A percentile compares a stretch with the other conserved stretches of the same genome.
These are phyloP conservation scores for Ips typographus DNA, from an alignment of 1,140 invertebrate genomes.

Conservation along the genomic window DNA sequence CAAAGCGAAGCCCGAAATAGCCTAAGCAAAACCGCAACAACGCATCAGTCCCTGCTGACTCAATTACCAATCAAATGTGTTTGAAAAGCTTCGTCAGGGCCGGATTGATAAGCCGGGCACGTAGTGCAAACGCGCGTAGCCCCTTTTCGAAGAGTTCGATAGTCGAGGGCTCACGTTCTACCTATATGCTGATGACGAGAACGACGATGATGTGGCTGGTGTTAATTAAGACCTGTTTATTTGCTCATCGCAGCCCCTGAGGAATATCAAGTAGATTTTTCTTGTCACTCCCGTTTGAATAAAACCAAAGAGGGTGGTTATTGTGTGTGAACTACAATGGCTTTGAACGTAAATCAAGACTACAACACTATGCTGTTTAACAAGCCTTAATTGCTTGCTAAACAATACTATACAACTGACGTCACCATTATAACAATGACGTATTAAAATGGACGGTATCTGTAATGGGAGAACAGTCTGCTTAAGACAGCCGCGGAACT, in stretches of 20 bases:
- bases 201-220: not conserved
- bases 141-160: not conserved
- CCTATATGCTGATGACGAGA: slow-evolving; percentile 2
- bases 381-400: no score
- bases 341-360: no score
- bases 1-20: no score
- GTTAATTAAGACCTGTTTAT: slow-evolving; percentile 5
- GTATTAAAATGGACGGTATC: no score
- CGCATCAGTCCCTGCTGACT: slow-evolving; percentile 1
- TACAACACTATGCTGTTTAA: no score
- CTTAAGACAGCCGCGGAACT: not conserved
- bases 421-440: no score
- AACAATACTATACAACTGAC: no score
- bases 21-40: not conserved
- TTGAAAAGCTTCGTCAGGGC: slow-evolving; percentile 2
- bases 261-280: not conserved
- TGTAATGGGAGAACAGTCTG: not conserved
- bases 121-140: slow-evolving; percentile 5
- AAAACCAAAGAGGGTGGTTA: not conserved
- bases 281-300: not conserved
- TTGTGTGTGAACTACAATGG: no score
- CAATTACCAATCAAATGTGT: slow-evolving; percentile 6
- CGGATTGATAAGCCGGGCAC: slow-evolving; percentile 1
- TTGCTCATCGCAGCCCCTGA: not conserved
- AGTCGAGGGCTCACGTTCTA: not conserved